Conservation (phyloP, 30 jellyfish, hydroid and myxozoan genomes). For the Hydra vulgaris region DNA sequence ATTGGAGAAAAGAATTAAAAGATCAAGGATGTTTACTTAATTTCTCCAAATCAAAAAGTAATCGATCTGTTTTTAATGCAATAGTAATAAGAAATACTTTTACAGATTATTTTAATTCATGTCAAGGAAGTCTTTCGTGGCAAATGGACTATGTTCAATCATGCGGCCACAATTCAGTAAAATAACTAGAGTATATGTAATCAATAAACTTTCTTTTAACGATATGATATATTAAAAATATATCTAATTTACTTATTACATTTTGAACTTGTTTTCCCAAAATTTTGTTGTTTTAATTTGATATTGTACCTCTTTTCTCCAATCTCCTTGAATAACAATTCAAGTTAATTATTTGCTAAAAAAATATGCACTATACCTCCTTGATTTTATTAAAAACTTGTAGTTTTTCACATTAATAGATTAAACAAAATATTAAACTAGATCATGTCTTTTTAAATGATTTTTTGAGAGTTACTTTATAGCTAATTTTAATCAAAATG, state of each 20-base stretch:
- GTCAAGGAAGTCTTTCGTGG: slow-evolving; percentile 37
- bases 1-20: slow-evolving; percentile 23
- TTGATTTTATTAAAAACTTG: not conserved
- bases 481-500: no score
- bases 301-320: not conserved
- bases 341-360: not conserved
- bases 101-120: slow-evolving; percentile 19
- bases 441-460: no score
- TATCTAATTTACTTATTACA: no score
- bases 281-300: no score
- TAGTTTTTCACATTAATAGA: not conserved
- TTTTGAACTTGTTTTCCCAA: no score
- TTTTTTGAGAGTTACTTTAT: no score
- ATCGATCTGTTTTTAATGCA: not conserved
- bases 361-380: not conserved
- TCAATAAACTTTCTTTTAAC: not conserved
- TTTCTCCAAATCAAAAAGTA: not conserved
- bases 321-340: no score
- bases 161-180: slow-evolving; percentile 1
- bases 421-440: not conserved
- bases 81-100: not conserved
- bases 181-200: not conserved
- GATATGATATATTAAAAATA: not conserved
- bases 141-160: slow-evolving; percentile 17
- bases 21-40: slow-evolving; percentile 6